Evolutionary conservation across 2,113 vertebrate species (phyloP), one percentile per base, ranked within the genome.

Genomic region (Notechis scutatus): DNA sequence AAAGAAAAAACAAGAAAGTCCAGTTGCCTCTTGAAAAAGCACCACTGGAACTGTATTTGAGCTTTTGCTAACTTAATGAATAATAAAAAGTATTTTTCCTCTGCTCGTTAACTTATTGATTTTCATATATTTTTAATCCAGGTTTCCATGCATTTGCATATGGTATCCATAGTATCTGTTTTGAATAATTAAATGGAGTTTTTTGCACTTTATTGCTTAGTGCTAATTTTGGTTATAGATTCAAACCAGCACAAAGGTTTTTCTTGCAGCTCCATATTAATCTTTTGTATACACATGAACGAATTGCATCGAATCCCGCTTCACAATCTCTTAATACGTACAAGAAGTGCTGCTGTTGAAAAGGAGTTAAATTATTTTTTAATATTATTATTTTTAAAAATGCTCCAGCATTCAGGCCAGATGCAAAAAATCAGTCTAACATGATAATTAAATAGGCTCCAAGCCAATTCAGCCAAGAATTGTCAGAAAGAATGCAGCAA

Each of bases 371-470:
- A 93, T 81, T 26, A 81, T 29, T 94, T 45, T 54, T 91, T 50
- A 50, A 90, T 85, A 91, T 90, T 74, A 2, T 56, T 5, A 5
- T 47, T 50, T 50, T 2, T 52, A 85, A 89, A 95, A 54, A 89
- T 24, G 61, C 5, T 93, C 45, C 29, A 57, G 34, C 64, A 45
- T 91, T 94, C 0, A 54, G 57, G 47, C 55, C 59, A 87, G 87
- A 94, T 45, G 9, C 87, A 93, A 91, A 94, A 93, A 34, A 55
- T 81, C 12, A 93, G 56, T 39, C 34, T 42, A 55, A 11, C n/a
- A 26, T n/a, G 20, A 45, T 92, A 94, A 14, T 45, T 90, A 91
- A 95, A 93, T 61, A 0, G 87, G 85, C 89, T 92, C 1, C 55
- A 24, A 10, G 94, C 94, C 85, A 74, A 24, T 90, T 85, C 90